Evolutionary conservation across 2,797 vertebrate species (phyloP).

Genomic region (Passerculus sandwichensis): DNA sequence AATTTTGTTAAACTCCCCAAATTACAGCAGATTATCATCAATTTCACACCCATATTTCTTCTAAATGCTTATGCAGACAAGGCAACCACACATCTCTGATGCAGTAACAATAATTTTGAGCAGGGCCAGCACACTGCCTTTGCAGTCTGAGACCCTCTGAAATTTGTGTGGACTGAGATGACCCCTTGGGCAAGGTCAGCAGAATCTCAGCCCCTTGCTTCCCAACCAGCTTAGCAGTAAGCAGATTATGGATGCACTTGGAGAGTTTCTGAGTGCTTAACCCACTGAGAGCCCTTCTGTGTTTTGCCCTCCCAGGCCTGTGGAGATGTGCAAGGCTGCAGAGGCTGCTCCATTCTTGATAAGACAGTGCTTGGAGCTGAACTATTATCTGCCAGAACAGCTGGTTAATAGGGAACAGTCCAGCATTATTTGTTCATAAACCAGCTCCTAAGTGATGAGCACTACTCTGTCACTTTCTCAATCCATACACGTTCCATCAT

Average conservation of each 20-base stretch:
- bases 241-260: constrained; percentile 9
- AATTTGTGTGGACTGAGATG: not conserved
- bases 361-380: accelerated
- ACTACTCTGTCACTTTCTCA: not conserved
- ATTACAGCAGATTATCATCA: not conserved
- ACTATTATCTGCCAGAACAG: not conserved
- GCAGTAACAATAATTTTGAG: not conserved
- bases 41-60: not conserved
- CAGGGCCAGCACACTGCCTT: accelerated
- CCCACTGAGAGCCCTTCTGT: not conserved
- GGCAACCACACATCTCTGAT: not conserved
- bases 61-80: not conserved
- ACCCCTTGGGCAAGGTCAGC: not conserved
- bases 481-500: not conserved
- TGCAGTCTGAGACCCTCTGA: not conserved
- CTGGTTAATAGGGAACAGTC: not conserved
- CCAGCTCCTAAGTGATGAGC: not conserved
- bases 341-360: not conserved
- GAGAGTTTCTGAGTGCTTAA: constrained; percentile 37
- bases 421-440: not conserved
- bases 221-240: constrained; percentile 55
- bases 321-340: not conserved
- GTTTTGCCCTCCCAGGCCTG: not conserved
- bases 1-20: not conserved
- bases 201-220: not conserved